A percentile compares a stretch with the other conserved stretches of the same genome.
Conservation (phyloP, 2,797 vertebrate genomes). For the Galago senegalensis region DNA sequence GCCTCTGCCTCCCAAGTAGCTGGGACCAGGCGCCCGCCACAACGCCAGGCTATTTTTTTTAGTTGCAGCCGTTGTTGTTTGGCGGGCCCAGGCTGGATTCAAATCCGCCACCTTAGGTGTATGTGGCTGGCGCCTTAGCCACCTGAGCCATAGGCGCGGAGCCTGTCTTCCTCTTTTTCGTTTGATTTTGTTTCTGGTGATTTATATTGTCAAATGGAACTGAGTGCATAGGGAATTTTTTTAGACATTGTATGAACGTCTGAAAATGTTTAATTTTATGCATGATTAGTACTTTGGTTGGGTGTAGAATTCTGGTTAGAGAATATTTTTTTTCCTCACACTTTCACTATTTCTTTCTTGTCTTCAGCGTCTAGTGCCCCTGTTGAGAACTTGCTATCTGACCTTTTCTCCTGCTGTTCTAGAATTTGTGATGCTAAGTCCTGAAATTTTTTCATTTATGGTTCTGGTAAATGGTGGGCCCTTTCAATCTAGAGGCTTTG, state of each 20-base stretch:
- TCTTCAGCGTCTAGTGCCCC: too few relatives aligned
- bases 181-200: slow-evolving; percentile 13
- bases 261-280: slow-evolving; percentile 34
- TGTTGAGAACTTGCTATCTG: not conserved
- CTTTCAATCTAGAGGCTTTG: not conserved
- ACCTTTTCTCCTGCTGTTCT: not conserved
- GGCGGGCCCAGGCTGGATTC: too few relatives aligned
- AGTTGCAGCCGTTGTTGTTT: too few relatives aligned
- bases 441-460: not conserved
- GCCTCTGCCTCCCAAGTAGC: too few relatives aligned
- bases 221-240: not conserved
- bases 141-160: too few relatives aligned
- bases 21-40: too few relatives aligned
- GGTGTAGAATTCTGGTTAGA: not conserved
- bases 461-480: not conserved
- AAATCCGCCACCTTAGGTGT: too few relatives aligned
- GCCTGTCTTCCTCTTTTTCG: not conserved
- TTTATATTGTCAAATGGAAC: slow-evolving; percentile 22
- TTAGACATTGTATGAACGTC: not conserved
- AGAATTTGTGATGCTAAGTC: not conserved
- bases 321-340: not conserved
- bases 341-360: not conserved
- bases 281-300: not conserved
- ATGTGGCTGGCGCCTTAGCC: too few relatives aligned
- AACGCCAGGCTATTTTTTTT: too few relatives aligned